Conservation (phyloP, 2,113 vertebrate species). For the Prunella himalayana region DNA sequence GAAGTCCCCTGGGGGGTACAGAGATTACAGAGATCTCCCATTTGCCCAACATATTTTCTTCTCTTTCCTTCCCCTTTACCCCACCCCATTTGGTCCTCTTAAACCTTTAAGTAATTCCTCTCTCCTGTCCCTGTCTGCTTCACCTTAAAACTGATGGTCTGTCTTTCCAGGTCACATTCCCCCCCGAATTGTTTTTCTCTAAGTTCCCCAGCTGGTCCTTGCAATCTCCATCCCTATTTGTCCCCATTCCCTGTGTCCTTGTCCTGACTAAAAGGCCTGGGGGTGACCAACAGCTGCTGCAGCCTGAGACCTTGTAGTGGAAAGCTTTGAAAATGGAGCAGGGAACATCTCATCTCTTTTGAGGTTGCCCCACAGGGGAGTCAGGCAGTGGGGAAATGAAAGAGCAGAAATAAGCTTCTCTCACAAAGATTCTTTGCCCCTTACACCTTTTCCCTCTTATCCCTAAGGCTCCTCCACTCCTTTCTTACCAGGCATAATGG, state of each 20-base stretch:
- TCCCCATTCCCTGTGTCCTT: not conserved
- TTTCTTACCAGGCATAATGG: not conserved
- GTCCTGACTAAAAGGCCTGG: not conserved
- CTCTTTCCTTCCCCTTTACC: not conserved
- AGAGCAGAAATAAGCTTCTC: not conserved
- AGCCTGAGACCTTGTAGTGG: not conserved
- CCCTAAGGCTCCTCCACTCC: not conserved
- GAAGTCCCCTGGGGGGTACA: accelerated
- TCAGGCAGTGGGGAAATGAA: not conserved
- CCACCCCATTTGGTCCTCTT: not conserved
- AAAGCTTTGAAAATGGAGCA: not conserved
- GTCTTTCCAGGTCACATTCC: not conserved
- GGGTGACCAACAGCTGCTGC: not conserved
- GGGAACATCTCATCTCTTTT: not conserved
- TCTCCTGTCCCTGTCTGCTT: not conserved
- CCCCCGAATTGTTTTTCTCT: not conserved
- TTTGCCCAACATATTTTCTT: not conserved
- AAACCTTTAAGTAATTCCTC: not conserved
- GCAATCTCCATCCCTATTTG: not conserved
- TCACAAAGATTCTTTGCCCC: not conserved
- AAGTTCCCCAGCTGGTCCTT: not conserved
- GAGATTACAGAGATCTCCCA: not conserved
- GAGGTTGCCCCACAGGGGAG: not conserved
- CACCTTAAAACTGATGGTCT: not conserved
- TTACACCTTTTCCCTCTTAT: not conserved